These are phyloP conservation scores for Lithosia quadra DNA, from an alignment of 2,888 invertebrate species.

Conservation along the genomic window DNA sequence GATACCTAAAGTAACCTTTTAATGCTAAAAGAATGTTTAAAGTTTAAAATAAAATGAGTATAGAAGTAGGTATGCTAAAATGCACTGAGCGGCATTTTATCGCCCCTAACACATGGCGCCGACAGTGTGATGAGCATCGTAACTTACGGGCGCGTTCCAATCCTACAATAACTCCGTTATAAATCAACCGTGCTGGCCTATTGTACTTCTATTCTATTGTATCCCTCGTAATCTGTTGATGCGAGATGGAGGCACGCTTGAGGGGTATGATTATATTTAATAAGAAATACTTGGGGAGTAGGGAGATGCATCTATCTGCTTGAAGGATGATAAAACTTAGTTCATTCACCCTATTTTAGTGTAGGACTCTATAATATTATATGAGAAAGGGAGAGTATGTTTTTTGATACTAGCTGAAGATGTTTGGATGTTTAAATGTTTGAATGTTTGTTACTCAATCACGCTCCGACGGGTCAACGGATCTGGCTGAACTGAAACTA, in stretches of 20 bases:
- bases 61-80: not conserved
- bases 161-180: slow-evolving; percentile 54
- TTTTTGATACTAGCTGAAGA: not conserved
- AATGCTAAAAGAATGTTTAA: too few species aligned
- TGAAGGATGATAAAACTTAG: not conserved
- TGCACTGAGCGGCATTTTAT: slow-evolving; percentile 52
- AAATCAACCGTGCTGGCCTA: slow-evolving; percentile 47
- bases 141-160: slow-evolving; percentile 57
- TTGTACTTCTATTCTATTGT: slow-evolving; percentile 50
- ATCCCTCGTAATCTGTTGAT: slow-evolving; percentile 15
- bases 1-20: too few species aligned
- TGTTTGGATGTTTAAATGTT: too few species aligned
- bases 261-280: slow-evolving; percentile 45
- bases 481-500: too few species aligned
- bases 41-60: too few species aligned
- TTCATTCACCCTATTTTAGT: not conserved
- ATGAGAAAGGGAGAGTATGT: not conserved
- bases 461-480: too few species aligned
- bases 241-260: slow-evolving; percentile 5
- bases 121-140: slow-evolving; percentile 64
- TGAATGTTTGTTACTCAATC: too few species aligned
- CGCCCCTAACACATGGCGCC: slow-evolving; percentile 51
- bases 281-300: slow-evolving; percentile 41
- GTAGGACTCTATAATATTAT: not conserved
- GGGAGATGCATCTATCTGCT: not conserved